phyloP scores from a whole-genome alignment of 2,113 vertebrate genomes.

The Coreoperca whiteheadi region DNA sequence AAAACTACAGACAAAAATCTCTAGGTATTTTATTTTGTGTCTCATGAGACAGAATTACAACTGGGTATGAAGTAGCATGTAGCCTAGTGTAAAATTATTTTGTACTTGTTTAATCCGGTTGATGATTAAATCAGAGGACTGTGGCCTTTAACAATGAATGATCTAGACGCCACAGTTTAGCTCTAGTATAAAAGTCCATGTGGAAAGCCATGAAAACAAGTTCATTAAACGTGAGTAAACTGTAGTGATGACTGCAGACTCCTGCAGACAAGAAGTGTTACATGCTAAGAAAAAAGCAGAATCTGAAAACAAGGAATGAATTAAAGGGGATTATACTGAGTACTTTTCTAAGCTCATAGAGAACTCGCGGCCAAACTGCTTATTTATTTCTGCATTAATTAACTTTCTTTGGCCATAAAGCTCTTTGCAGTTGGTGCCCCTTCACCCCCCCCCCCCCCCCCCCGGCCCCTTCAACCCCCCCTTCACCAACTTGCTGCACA shows the following conservation, averaged over 20 bases:
- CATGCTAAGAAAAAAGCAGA: slow-evolving; percentile 1
- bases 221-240: slow-evolving; percentile 4
- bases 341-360: slow-evolving; percentile 52
- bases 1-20: slow-evolving; percentile 1
- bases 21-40: neutral
- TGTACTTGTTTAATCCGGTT: neutral
- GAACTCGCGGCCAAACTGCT: slow-evolving; percentile 56
- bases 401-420: slow-evolving; percentile 71
- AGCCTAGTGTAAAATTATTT: neutral
- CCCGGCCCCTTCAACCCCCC: slow-evolving; percentile 32
- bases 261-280: neutral
- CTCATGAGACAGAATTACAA: neutral
- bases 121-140: slow-evolving; percentile 29
- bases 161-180: neutral
- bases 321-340: slow-evolving; percentile 45
- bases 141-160: neutral
- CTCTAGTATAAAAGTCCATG: slow-evolving; percentile 9
- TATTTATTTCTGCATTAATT: slow-evolving; percentile 81
- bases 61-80: neutral
- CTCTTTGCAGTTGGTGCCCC: slow-evolving; percentile 70
- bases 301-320: slow-evolving; percentile 33
- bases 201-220: neutral
- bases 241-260: neutral
- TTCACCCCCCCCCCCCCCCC: neutral
- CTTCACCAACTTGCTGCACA: slow-evolving; percentile 69